These are phyloP conservation scores for Dromas ardeola DNA, from an alignment of 2,113 vertebrate species.

Conservation along the genomic window DNA sequence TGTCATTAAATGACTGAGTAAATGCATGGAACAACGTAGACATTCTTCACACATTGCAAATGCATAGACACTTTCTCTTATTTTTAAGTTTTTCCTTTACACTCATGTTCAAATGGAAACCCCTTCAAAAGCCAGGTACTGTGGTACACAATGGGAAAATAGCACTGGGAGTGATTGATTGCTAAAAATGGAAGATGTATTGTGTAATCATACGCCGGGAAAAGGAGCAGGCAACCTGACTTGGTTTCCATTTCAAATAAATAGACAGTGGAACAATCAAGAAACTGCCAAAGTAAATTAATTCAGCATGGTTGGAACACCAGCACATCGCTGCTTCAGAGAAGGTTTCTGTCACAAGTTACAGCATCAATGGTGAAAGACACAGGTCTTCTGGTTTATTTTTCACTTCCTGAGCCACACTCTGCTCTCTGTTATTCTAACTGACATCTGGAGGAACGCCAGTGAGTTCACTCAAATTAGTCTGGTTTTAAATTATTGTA, in stretches of 20 bases:
- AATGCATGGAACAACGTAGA: not conserved
- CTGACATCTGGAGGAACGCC: constrained; percentile 1
- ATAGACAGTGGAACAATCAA: constrained; percentile 76
- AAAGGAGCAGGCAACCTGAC: constrained; percentile 62
- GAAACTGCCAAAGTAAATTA: constrained; percentile 79
- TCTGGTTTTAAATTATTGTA: constrained; percentile 7
- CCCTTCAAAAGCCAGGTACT: constrained; percentile 8
- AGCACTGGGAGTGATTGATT: constrained; percentile 70
- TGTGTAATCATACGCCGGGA: constrained; percentile 36
- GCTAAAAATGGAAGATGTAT: constrained; percentile 55
- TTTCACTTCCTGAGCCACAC: constrained; percentile 63
- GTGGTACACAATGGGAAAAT: constrained; percentile 17
- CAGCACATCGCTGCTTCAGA: constrained; percentile 59
- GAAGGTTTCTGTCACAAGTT: constrained; percentile 46
- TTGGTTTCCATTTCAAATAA: constrained; percentile 83
- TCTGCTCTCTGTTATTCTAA: constrained; percentile 39
- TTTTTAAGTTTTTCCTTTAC: not conserved
- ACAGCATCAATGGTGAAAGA: constrained; percentile 48
- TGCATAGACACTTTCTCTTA: not conserved
- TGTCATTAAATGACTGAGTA: not conserved
- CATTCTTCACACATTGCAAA: constrained; percentile 28
- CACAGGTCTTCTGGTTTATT: constrained; percentile 70
- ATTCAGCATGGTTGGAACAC: constrained; percentile 80
- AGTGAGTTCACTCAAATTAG: constrained; percentile 26
- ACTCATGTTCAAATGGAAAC: constrained; percentile 5